Evolutionary conservation across 2,797 vertebrate species (phyloP), one percentile per base, ranked within the genome.

Genomic region (Sardinella longiceps): DNA sequence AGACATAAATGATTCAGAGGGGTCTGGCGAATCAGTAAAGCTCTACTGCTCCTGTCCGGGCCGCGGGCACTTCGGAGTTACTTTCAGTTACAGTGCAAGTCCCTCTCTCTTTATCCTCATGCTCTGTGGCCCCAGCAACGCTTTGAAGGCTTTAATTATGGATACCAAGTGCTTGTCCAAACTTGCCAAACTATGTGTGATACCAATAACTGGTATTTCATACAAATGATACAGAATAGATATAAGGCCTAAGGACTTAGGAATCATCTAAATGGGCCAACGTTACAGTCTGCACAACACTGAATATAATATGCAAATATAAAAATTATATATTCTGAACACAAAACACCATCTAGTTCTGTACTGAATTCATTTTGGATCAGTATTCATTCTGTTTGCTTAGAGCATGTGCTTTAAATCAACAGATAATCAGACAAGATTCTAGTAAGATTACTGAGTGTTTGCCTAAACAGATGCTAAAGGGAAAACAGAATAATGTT

Each of bases 1-100:
- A 91, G 91, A 86, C 87, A 92, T 94, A 86, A 94, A 94, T 94
- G 92, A 94, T 94, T 93, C 86, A 94, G 83, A 80, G 85, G 84
- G 37, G 70, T 77, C 70, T 77, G 86, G 84, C 84, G 84, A 91
- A 86, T 87, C 43, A 30, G 84, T 89, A 87, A 90, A 88, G 88
- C 86, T 82, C 60, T 58, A 74, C 87, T 89, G 90, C 88, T 90
- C 85, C 80, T 84, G 84, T 23, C 14, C 77, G 80, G 85, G 88
- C 86, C 83, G 20, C 28, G 18, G 70, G 20, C 37, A 20, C 33
- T 77, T 77, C 37, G 43, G 70, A 77, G 33, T 39, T 43, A 37
- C 37, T 77, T 58, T 70, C 15, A 46, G 37, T 77, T 43, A 39
- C 33, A 18, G n/a, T 5, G 70, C 37, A 20, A 77, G 37, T 2